Conservation (phyloP, 2,113 vertebrate species). For the Oryzias celebensis region DNA sequence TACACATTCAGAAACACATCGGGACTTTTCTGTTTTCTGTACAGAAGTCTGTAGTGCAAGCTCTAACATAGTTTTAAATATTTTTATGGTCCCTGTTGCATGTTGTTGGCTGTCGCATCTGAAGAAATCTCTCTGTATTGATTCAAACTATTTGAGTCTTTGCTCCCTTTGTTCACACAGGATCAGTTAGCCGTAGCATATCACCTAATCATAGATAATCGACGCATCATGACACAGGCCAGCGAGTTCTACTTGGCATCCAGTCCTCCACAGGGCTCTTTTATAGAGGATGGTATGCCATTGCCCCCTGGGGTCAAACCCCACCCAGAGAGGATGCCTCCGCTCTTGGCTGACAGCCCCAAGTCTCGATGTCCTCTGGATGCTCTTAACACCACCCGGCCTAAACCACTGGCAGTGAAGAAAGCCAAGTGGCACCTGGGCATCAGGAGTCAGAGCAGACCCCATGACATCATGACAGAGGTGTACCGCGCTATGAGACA, state of each 20-base stretch:
- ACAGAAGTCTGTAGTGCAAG: too few species aligned
- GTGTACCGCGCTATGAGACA: constrained; percentile 97
- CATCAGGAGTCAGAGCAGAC: constrained; percentile 96
- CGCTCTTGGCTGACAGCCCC: constrained; percentile 91
- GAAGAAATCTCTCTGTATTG: too few species aligned
- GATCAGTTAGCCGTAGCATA: constrained; percentile 97
- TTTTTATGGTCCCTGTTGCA: too few species aligned
- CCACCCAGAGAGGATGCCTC: constrained; percentile 95
- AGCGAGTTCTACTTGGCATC: constrained; percentile 98
- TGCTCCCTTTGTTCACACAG: constrained; percentile 60
- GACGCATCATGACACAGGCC: constrained; percentile 98
- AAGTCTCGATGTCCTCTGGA: constrained; percentile 92
- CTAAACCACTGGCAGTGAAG: constrained; percentile 93
- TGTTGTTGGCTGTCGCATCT: too few species aligned
- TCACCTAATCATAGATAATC: constrained; percentile 96
- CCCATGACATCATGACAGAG: constrained; percentile 97
- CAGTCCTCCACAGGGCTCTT: constrained; percentile 92
- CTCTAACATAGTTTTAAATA: too few species aligned
- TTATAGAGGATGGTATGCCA: constrained; percentile 93
- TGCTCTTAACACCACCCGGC: constrained; percentile 96
- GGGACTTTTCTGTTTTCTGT: background rate
- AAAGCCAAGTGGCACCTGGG: constrained; percentile 99
- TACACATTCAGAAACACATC: background rate
- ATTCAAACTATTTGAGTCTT: background rate
- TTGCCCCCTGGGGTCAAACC: constrained; percentile 92